Evolutionary conservation across 2,888 invertebrate genomes (phyloP).

Genomic region (Habrosyne pyritoides): DNA sequence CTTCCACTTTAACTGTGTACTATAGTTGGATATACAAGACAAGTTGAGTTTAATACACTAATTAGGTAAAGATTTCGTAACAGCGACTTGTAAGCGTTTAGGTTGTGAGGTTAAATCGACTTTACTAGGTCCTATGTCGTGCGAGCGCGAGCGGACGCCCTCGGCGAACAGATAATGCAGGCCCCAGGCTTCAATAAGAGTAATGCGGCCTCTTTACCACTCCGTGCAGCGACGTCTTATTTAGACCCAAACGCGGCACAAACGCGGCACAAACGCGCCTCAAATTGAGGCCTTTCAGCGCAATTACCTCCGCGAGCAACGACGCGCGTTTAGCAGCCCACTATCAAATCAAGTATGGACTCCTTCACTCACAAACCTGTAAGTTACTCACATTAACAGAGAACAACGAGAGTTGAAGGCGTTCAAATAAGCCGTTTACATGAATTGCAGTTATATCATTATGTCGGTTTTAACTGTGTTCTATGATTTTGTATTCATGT

Average conservation of each 20-base stretch:
- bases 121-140: slow-evolving; percentile 38
- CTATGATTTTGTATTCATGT: neutral
- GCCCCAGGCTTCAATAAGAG: slow-evolving; percentile 74
- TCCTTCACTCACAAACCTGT: slow-evolving; percentile 45
- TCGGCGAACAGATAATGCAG: slow-evolving; percentile 68
- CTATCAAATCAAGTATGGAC: slow-evolving; percentile 65
- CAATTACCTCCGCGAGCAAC: slow-evolving; percentile 68
- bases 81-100: slow-evolving; percentile 7
- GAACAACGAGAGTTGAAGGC: slow-evolving; percentile 31
- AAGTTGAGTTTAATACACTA: neutral
- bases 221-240: slow-evolving; percentile 77
- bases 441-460: slow-evolving; percentile 23
- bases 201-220: slow-evolving; percentile 78
- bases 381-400: slow-evolving; percentile 51
- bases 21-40: neutral
- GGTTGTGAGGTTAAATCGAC: slow-evolving; percentile 25
- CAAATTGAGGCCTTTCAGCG: slow-evolving; percentile 79
- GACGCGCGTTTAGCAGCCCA: slow-evolving; percentile 63
- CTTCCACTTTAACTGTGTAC: neutral
- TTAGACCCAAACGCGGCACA: slow-evolving; percentile 73
- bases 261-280: slow-evolving; percentile 67
- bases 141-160: slow-evolving; percentile 55
- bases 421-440: slow-evolving; percentile 32
- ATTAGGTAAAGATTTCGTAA: slow-evolving; percentile 7
- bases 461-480: slow-evolving; percentile 8